Conservation (phyloP, 2,888 invertebrate genomes). For the Rhagophthalmus giganteus region DNA sequence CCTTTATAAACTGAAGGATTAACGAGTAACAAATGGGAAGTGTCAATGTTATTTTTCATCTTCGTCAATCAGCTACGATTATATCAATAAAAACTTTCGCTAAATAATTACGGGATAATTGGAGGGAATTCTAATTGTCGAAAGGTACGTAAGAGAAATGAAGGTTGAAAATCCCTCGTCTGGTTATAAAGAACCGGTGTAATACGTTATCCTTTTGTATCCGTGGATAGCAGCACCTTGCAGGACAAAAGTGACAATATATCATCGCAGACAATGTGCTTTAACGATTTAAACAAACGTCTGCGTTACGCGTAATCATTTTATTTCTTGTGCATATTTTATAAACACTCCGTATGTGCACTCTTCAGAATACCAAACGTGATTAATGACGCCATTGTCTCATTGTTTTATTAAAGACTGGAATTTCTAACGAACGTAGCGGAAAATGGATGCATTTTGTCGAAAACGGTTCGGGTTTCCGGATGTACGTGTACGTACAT, state of each 20-base stretch:
- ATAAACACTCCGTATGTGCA: conserved; percentile 36
- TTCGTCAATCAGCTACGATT: too few relatives aligned
- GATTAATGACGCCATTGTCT: conserved; percentile 34
- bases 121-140: conserved; percentile 8
- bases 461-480: not conserved
- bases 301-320: conserved; percentile 51
- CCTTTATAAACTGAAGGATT: too few relatives aligned
- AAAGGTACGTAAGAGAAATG: conserved; percentile 15
- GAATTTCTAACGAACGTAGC: conserved; percentile 30
- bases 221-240: conserved; percentile 53
- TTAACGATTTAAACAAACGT: conserved; percentile 55
- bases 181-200: conserved; percentile 52
- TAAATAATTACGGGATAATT: too few relatives aligned
- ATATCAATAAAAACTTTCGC: too few relatives aligned
- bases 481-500: too few relatives aligned
- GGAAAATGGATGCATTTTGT: conserved; percentile 12
- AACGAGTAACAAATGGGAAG: too few relatives aligned
- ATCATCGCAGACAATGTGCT: conserved; percentile 54
- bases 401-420: conserved; percentile 31
- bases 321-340: conserved; percentile 42
- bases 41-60: too few relatives aligned
- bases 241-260: conserved; percentile 54
- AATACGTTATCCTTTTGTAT: conserved; percentile 53
- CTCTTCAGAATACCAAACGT: conserved; percentile 34
- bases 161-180: conserved; percentile 45